phyloP scores from a whole-genome alignment of 2,797 vertebrate genomes.

The Rallus crepitans region DNA sequence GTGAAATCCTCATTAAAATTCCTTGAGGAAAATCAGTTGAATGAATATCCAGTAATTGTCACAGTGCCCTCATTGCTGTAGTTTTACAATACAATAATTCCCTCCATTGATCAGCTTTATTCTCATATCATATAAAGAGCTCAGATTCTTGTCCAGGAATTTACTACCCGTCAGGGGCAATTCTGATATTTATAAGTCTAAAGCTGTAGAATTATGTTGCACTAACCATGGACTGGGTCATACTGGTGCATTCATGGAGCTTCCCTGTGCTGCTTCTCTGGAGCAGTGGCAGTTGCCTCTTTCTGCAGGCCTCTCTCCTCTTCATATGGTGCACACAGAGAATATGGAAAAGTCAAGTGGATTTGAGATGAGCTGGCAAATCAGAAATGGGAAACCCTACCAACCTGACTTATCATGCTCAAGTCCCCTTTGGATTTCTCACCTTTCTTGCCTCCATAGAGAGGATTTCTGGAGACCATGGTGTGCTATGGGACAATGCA shows the following conservation, averaged over 20 bases:
- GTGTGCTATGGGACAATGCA: neutral
- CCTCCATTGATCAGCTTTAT: slow-evolving; percentile 37
- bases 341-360: neutral
- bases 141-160: slow-evolving; percentile 10
- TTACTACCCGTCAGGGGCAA: neutral
- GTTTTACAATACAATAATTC: slow-evolving; percentile 14
- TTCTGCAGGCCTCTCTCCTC: neutral
- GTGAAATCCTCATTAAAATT: slow-evolving; percentile 77
- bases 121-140: neutral
- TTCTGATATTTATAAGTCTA: neutral
- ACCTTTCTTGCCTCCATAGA: neutral
- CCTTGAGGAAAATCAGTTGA: slow-evolving; percentile 53
- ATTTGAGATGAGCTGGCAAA: neutral
- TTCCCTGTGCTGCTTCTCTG: neutral
- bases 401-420: fast-evolving
- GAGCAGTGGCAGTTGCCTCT: neutral
- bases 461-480: neutral
- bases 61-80: neutral
- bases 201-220: neutral
- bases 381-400: neutral
- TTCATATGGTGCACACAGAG: fast-evolving
- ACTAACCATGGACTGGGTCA: neutral
- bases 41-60: slow-evolving; percentile 46
- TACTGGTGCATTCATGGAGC: neutral
- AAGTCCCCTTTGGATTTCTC: neutral